These are phyloP conservation scores for Conus betulinus DNA, from an alignment of 1,140 invertebrate species.

Conservation along the genomic window DNA sequence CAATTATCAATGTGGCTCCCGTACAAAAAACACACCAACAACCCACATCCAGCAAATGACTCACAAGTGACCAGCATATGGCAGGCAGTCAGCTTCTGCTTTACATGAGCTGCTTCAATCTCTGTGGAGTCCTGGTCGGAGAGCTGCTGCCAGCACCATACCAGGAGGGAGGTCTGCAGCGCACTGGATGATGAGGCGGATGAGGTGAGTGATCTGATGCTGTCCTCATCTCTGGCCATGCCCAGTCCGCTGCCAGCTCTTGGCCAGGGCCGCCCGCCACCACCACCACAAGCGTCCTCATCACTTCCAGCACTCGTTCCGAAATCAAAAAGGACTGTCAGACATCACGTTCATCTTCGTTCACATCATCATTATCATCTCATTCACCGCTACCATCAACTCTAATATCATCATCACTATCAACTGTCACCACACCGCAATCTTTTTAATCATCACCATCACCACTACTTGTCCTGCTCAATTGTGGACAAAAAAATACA, in stretches of 20 bases:
- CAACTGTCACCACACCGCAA: too few species aligned
- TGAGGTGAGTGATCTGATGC: conserved; percentile 68
- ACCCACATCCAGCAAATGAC: not conserved
- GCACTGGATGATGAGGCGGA: conserved; percentile 69
- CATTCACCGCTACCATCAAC: too few species aligned
- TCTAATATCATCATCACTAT: not conserved
- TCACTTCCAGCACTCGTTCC: conserved; percentile 62
- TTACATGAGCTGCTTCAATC: too few species aligned
- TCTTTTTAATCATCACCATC: too few species aligned
- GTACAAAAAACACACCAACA: not conserved
- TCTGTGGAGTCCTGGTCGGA: conserved; percentile 8
- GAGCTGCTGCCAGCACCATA: conserved; percentile 71
- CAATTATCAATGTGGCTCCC: not conserved
- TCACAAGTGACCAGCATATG: conserved; percentile 25
- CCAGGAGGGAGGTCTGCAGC: conserved; percentile 68
- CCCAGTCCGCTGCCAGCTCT: conserved; percentile 59
- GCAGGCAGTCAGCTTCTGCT: too few species aligned
- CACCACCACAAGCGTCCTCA: conserved; percentile 72
- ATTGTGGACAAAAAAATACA: too few species aligned
- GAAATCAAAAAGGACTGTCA: conserved; percentile 65
- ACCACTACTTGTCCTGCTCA: too few species aligned
- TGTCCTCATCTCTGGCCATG: conserved; percentile 30
- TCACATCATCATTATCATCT: too few species aligned
- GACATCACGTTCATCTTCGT: not conserved
- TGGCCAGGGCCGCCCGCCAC: too few species aligned